Evolutionary conservation across 2,797 vertebrate genomes (phyloP).

Genomic region (Meriones psammophilus): DNA sequence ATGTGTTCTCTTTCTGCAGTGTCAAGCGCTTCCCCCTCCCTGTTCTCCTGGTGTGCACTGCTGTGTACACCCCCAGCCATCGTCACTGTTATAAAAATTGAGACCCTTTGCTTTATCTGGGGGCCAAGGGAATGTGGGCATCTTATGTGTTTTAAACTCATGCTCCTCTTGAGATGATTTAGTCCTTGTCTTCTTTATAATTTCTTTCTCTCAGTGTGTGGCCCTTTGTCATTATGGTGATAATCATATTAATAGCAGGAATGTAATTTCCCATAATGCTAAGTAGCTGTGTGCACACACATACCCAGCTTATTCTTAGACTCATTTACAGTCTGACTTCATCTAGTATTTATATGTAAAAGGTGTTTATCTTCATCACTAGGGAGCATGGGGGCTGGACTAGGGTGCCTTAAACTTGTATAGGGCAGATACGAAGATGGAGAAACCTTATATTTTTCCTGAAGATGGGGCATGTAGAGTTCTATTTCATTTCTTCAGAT

Average conservation of each 20-base stretch:
- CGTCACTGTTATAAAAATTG: constrained; percentile 25
- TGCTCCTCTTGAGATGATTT: constrained; percentile 82
- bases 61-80: constrained; percentile 9
- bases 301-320: constrained; percentile 78
- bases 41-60: background rate
- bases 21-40: background rate
- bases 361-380: constrained; percentile 79
- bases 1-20: background rate
- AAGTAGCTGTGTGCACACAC: constrained; percentile 67
- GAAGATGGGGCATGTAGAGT: background rate
- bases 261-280: constrained; percentile 80
- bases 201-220: constrained; percentile 75
- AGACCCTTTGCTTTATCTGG: constrained; percentile 41
- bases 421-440: constrained; percentile 43
- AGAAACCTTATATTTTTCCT: background rate
- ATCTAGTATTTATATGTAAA: constrained; percentile 73
- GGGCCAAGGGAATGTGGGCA: background rate
- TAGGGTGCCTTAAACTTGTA: background rate
- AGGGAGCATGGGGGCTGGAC: constrained; percentile 47
- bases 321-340: constrained; percentile 70
- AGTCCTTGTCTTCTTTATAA: constrained; percentile 81
- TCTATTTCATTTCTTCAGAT: constrained; percentile 63
- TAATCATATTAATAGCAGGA: constrained; percentile 81
- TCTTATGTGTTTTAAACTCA: constrained; percentile 75
- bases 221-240: constrained; percentile 81